A percentile compares a stretch with the other conserved stretches of the same genome.
Conservation (phyloP, 2,888 invertebrate genomes). For the Hyposoter dolosus region DNA sequence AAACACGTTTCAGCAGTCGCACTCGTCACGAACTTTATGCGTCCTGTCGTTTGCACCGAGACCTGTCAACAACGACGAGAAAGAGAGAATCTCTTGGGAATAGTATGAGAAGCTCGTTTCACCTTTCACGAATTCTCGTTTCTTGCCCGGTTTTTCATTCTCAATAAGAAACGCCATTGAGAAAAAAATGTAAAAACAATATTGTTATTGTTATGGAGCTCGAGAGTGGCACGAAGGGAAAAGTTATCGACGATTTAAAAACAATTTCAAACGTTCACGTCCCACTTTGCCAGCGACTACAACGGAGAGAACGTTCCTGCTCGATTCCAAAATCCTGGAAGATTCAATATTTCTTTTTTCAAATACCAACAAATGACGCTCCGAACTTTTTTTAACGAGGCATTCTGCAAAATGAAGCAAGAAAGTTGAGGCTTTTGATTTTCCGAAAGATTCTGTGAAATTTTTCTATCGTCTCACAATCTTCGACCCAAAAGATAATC, state of each 20-base stretch:
- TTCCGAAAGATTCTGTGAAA: background rate
- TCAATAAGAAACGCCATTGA: background rate
- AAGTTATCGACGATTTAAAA: slow-evolving; percentile 15
- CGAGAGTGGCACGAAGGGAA: background rate
- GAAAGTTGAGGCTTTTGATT: background rate
- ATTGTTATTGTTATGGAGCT: background rate
- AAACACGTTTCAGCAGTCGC: slow-evolving; percentile 63
- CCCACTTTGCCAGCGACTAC: background rate
- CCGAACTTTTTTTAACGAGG: background rate
- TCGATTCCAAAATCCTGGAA: background rate
- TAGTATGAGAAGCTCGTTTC: slow-evolving; percentile 12
- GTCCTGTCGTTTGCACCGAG: slow-evolving; percentile 40
- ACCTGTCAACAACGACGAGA: slow-evolving; percentile 41
- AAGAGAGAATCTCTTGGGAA: background rate
- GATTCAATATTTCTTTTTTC: background rate
- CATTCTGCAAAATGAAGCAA: background rate
- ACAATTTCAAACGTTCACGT: background rate
- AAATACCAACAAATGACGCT: background rate
- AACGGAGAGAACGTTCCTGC: background rate
- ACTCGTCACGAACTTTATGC: slow-evolving; percentile 62
- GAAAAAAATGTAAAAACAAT: slow-evolving; percentile 1
- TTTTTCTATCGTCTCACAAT: background rate
- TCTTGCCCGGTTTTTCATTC: background rate
- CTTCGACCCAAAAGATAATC: background rate
- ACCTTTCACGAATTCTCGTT: slow-evolving; percentile 32